Evolutionary conservation across 2,888 invertebrate species (phyloP), one percentile per base, ranked within the genome.

Genomic region (Rhingia rostrata): DNA sequence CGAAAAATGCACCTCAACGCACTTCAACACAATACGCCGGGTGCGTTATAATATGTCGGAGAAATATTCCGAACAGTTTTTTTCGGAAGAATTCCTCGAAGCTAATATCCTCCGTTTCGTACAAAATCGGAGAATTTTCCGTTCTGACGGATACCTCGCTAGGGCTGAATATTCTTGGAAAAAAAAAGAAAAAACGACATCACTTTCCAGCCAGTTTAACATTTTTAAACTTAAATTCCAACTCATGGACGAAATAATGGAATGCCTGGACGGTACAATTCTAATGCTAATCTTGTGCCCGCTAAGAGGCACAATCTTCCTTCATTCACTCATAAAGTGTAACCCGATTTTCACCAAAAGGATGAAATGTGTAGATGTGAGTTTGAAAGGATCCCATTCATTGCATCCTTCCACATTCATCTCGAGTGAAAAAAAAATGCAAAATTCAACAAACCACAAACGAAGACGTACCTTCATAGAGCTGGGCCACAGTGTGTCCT

Each of bases 341-440:
- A 22, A 22, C 22, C 47, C 47, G 47, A 47, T 47, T 47, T 47
- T 14, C 47, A 47, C 14, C 14, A 6, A 22, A 47, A 12, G 43
- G n/a, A 43, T 32, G 0, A 1, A 35, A 35, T 5, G 32, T n/a
- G 22, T 22, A 22, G 22, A 22, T 22, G 32, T 2, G 32, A 30
- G 32, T 33, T 53, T 35, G 53, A 53, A 33, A 35, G 6, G 53
- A 53, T 33, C 33, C n/a, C 33, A 53, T 51, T n/a, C 51, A 51
- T n/a, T 4, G n/a, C 14, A 22, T 22, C 22, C 22, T 22, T 2
- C 22, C 22, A 37, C 1, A 33, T 33, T 12, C 33, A 54, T 53
- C 37, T 54, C 35, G 12, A 35, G 6, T 4, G 14, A 37, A 54
- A 54, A 6, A 12, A 45, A 45, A n/a, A 45, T 45, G 14, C 45